A percentile compares a stretch with the other conserved stretches of the same genome.
These are phyloP conservation scores for Nerophis lumbriciformis DNA, from an alignment of 2,113 vertebrate species.

Conservation along the genomic window DNA sequence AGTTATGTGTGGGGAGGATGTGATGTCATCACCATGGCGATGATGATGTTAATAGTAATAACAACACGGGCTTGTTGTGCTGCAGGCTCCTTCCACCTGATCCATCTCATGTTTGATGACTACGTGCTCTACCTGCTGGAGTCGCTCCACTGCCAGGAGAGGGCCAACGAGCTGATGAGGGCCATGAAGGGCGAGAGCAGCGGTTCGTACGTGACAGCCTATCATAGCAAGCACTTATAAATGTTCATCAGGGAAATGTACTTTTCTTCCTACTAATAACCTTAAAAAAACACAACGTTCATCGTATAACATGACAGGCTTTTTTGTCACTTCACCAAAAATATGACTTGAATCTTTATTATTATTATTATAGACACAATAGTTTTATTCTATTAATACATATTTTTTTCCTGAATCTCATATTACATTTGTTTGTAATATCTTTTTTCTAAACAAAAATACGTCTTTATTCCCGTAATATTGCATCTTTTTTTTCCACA, in stretches of 20 bases:
- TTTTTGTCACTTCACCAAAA: too few relatives aligned
- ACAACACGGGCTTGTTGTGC: slow-evolving; percentile 3
- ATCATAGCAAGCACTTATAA: background rate
- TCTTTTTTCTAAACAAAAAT: too few relatives aligned
- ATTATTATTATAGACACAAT: too few relatives aligned
- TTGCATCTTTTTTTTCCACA: too few relatives aligned
- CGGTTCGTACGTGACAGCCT: slow-evolving; percentile 69
- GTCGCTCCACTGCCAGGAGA: slow-evolving; percentile 95
- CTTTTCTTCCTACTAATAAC: too few relatives aligned
- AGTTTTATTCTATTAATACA: too few relatives aligned
- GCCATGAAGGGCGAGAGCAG: slow-evolving; percentile 91
- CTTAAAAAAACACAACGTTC: too few relatives aligned
- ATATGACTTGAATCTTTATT: background rate
- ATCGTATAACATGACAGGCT: too few relatives aligned
- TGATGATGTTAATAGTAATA: background rate
- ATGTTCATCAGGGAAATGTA: too few relatives aligned
- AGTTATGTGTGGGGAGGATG: slow-evolving; percentile 30
- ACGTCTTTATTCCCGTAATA: too few relatives aligned
- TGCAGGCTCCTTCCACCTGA: slow-evolving; percentile 95
- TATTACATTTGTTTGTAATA: too few relatives aligned
- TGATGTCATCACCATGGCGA: slow-evolving; percentile 38
- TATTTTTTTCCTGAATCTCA: too few relatives aligned
- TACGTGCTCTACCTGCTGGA: slow-evolving; percentile 97
- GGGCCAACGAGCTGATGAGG: slow-evolving; percentile 92
- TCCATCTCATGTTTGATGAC: slow-evolving; percentile 98